Conservation (phyloP, 2,113 vertebrate genomes). For the Elachura formosa region DNA sequence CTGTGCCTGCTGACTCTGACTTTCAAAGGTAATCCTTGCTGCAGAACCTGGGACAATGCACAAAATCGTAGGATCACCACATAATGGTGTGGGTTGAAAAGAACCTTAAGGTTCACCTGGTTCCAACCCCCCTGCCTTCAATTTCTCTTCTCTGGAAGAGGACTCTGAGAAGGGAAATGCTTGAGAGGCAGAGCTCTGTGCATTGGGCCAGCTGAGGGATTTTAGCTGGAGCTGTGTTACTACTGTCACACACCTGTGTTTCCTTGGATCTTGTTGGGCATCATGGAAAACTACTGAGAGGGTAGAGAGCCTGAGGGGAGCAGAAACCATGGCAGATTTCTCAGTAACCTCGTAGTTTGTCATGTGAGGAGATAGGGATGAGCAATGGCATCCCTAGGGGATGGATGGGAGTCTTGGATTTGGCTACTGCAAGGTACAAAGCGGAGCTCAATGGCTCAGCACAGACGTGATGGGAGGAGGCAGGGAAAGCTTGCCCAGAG, state of each 20-base stretch:
- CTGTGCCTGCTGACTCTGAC: neutral
- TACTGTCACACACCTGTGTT: accelerated
- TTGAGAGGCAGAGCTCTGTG: neutral
- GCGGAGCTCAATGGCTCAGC: neutral
- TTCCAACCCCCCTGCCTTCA: neutral
- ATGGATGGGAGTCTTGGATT: neutral
- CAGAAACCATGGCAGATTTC: neutral
- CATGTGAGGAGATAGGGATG: neutral
- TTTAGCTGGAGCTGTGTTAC: neutral
- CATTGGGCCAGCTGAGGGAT: accelerated
- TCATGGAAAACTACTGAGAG: neutral
- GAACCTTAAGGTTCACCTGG: too few species aligned
- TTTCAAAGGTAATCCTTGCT: neutral
- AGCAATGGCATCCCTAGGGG: neutral
- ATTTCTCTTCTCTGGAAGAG: neutral
- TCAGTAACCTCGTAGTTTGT: neutral
- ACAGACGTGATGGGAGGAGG: accelerated
- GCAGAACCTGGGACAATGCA: neutral
- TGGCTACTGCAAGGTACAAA: accelerated
- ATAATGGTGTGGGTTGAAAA: neutral
- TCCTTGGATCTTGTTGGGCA: neutral
- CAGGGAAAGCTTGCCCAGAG: neutral
- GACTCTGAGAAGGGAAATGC: neutral
- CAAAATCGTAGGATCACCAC: neutral
- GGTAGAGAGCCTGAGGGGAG: neutral